phyloP scores from a whole-genome alignment of 2,113 vertebrate genomes.

The Epinephelus cyanopodus region DNA sequence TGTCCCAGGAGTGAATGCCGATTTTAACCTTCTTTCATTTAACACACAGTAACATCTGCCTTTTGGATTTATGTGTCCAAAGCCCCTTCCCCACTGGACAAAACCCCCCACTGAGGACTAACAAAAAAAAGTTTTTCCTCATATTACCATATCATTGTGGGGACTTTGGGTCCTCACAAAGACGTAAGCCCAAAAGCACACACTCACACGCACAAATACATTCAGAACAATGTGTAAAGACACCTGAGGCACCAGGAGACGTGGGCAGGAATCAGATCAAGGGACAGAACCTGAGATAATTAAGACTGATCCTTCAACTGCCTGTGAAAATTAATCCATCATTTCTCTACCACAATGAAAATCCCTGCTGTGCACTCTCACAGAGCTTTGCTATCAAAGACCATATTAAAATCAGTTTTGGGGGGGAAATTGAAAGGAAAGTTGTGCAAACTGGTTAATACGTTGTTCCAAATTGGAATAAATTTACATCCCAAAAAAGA shows the following conservation, averaged over 20 bases:
- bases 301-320: slow-evolving; percentile 70
- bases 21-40: too few relatives aligned
- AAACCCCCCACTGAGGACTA: background rate
- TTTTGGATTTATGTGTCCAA: too few relatives aligned
- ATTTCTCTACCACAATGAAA: slow-evolving; percentile 59
- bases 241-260: slow-evolving; percentile 58
- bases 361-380: slow-evolving; percentile 43
- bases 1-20: too few relatives aligned
- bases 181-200: background rate
- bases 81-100: too few relatives aligned
- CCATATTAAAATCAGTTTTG: slow-evolving; percentile 55
- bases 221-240: slow-evolving; percentile 65
- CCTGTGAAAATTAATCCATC: slow-evolving; percentile 74
- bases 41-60: too few relatives aligned
- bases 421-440: slow-evolving; percentile 37
- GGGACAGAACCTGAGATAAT: slow-evolving; percentile 78
- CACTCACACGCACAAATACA: slow-evolving; percentile 9
- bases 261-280: slow-evolving; percentile 66
- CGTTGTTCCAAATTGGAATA: slow-evolving; percentile 21
- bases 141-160: background rate
- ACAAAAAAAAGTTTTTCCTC: background rate
- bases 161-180: background rate
- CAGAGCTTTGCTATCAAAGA: slow-evolving; percentile 54
- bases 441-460: slow-evolving; percentile 44
- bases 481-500: slow-evolving; percentile 23